phyloP scores from a whole-genome alignment of 37 sponge, comb jelly and placozoan species.

The Bolinopsis microptera region DNA sequence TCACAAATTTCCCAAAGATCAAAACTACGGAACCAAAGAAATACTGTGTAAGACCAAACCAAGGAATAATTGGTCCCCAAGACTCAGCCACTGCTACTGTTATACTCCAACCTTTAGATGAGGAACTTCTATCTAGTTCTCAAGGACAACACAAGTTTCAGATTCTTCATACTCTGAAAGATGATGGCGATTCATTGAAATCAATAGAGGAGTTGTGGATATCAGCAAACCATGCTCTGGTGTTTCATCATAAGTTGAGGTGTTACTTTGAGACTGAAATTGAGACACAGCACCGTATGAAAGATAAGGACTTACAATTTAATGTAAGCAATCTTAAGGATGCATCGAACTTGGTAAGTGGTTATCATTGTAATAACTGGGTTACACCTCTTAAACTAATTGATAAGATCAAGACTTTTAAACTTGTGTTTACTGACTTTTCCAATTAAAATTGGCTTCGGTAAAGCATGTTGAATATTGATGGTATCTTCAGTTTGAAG shows the following conservation, averaged over 20 bases:
- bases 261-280: conserved; percentile 1
- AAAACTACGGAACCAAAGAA: conserved; percentile 84
- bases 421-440: background rate
- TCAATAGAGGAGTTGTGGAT: conserved; percentile 14
- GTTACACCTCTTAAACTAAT: too few relatives aligned
- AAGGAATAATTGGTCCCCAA: conserved; percentile 70
- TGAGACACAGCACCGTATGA: background rate
- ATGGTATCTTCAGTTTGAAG: too few relatives aligned
- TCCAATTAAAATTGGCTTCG: background rate
- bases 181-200: background rate
- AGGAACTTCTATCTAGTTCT: background rate
- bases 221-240: background rate
- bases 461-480: too few relatives aligned
- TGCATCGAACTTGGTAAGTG: background rate
- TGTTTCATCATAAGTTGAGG: conserved; percentile 13
- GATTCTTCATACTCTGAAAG: background rate
- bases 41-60: conserved; percentile 82
- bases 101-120: conserved; percentile 41
- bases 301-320: background rate
- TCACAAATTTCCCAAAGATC: too few relatives aligned
- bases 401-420: too few relatives aligned
- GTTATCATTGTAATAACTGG: too few relatives aligned
- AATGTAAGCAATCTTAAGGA: background rate
- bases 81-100: conserved; percentile 65
- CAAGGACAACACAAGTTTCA: conserved; percentile 55